Base-by-base conservation (phyloP, 2,888 invertebrate genomes). In the Bugulina stolonifera region DNA sequence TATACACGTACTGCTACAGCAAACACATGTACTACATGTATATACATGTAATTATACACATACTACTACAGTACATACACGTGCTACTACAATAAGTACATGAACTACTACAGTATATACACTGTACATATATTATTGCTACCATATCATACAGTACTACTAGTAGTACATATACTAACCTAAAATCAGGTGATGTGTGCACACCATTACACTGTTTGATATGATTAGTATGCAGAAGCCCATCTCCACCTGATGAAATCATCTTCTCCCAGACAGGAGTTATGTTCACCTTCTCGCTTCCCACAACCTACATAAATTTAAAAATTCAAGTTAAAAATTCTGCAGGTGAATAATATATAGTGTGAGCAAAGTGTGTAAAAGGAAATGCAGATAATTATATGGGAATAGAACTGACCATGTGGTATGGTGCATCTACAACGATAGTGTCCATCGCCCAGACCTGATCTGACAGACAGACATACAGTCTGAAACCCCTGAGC, bases 361-460 rank as follows among this genome's bases (percentile, higher is more conserved):
- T n/a, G n/a, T n/a, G n/a, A n/a, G n/a, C n/a, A n/a, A n/a, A n/a
- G n/a, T n/a, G n/a, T n/a, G n/a, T n/a, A n/a, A n/a, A n/a, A n/a
- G n/a, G n/a, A n/a, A n/a, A n/a, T n/a, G n/a, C n/a, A n/a, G n/a
- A n/a, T n/a, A n/a, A n/a, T n/a, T n/a, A n/a, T n/a, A n/a, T n/a
- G n/a, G n/a, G n/a, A n/a, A n/a, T n/a, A n/a, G n/a, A n/a, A n/a
- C n/a, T n/a, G n/a, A n/a, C n/a, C 43, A 5, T 43, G 43, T 43
- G 43, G 43, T 43, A 43, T 5, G 43, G 18, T 2, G 64, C 27
- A n/a, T 64, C 64, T 27, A 64, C 27, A 14, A 64, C 29, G 2
- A 34, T 25, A 64, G 64, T 25, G 34, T 64, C 64, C 64, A 64
- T 14, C 2, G 64, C 34, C 64, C 64, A 64, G 5, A 64, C 64